A percentile compares a stretch with the other conserved stretches of the same genome.
Conservation (phyloP, 2,797 vertebrate species). For the Denticeps clupeoides region DNA sequence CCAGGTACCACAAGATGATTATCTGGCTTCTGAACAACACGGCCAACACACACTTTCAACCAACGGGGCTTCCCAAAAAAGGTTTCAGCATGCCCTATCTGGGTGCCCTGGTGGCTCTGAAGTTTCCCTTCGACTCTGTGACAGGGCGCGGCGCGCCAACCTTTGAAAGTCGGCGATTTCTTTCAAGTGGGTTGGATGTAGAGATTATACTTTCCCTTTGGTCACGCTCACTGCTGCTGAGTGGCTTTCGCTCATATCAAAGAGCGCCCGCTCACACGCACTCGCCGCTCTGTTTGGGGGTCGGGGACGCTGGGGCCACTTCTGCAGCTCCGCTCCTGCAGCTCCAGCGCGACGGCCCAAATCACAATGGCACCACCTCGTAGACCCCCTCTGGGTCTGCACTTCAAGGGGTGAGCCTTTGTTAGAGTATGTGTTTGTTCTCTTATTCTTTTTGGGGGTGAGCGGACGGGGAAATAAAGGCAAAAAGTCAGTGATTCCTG, state of each 20-base stretch:
- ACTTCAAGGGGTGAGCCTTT: slow-evolving; percentile 61
- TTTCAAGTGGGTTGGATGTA: slow-evolving; percentile 37
- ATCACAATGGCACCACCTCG: slow-evolving; percentile 54
- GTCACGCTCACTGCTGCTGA: slow-evolving; percentile 29
- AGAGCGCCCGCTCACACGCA: slow-evolving; percentile 34
- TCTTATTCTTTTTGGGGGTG: slow-evolving; percentile 64
- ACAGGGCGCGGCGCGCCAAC: slow-evolving; percentile 24
- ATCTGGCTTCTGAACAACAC: no score
- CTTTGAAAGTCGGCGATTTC: slow-evolving; percentile 21
- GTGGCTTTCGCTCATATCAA: slow-evolving; percentile 45
- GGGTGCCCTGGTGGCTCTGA: background rate
- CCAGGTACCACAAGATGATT: no score
- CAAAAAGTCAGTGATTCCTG: slow-evolving; percentile 16
- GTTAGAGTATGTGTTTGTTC: slow-evolving; percentile 70
- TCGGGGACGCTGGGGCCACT: no score
- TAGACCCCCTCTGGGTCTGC: slow-evolving; percentile 40
- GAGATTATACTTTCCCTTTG: slow-evolving; percentile 36
- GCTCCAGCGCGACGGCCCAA: slow-evolving; percentile 34
- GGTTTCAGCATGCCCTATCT: no score
- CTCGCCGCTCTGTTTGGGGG: slow-evolving; percentile 40
- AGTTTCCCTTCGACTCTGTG: slow-evolving; percentile 16
- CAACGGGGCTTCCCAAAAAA: no score
- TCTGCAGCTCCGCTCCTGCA: no score
- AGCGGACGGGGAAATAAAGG: slow-evolving; percentile 35
- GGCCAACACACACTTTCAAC: no score